Evolutionary conservation across 2,888 invertebrate species (phyloP).

Genomic region (Busseola fusca): DNA sequence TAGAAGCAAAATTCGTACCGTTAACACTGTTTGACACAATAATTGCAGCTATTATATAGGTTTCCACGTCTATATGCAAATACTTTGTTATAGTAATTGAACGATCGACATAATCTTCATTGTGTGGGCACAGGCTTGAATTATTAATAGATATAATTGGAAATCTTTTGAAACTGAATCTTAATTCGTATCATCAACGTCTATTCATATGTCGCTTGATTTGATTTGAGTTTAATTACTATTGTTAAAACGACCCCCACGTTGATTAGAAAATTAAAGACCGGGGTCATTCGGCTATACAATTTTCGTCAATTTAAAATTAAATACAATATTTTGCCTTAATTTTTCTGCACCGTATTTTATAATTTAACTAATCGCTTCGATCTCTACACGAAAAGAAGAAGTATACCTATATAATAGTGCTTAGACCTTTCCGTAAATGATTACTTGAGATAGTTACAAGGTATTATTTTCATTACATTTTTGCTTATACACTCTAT

Average conservation of each 20-base stretch:
- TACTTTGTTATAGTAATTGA: constrained; percentile 49
- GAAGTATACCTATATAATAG: background rate
- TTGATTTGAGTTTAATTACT: constrained; percentile 48
- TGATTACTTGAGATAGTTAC: background rate
- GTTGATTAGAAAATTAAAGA: constrained; percentile 37
- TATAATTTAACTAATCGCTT: constrained; percentile 20
- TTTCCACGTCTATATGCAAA: constrained; percentile 48
- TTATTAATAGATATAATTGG: constrained; percentile 38
- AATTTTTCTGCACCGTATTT: constrained; percentile 3
- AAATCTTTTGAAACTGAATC: constrained; percentile 23
- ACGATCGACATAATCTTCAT: constrained; percentile 25
- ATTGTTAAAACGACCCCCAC: constrained; percentile 29
- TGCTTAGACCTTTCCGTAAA: background rate
- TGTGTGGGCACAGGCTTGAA: constrained; percentile 13
- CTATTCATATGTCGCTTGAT: constrained; percentile 46
- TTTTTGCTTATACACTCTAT: no score
- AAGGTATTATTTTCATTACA: background rate
- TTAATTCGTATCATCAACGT: constrained; percentile 44
- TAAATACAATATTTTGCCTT: constrained; percentile 15
- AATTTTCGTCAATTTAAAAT: constrained; percentile 30
- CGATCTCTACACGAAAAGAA: no score
- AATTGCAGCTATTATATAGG: constrained; percentile 49
- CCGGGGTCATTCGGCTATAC: constrained; percentile 14
- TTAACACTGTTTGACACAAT: constrained; percentile 31
- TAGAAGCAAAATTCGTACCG: constrained; percentile 3